Percentiles rank a stretch among this genome's conserved stretches.
Evolutionary conservation across 2,797 vertebrate genomes (phyloP).

Genomic region (Dallia pectoralis): DNA sequence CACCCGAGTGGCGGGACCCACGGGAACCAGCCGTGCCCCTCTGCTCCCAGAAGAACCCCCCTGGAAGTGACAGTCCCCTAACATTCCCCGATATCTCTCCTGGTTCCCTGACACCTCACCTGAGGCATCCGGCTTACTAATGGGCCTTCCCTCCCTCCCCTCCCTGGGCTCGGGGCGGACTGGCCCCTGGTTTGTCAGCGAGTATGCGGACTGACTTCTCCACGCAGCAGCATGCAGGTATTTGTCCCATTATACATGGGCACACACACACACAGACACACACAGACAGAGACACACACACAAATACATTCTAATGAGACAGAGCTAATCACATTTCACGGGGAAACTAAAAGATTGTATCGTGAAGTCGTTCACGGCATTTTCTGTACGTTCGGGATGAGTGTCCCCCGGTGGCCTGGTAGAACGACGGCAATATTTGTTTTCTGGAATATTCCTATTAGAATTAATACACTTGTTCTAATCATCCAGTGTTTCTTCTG

Average conservation of each 20-base stretch:
- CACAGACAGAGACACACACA: neutral
- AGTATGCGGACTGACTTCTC: neutral
- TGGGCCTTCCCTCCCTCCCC: neutral
- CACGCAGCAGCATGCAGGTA: neutral
- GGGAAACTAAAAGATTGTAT: neutral
- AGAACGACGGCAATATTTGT: neutral
- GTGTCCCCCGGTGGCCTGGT: neutral
- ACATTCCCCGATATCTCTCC: neutral
- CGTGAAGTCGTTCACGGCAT: too few species aligned
- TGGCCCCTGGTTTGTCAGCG: neutral
- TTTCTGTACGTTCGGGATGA: neutral
- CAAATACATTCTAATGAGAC: neutral
- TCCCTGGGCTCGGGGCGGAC: neutral
- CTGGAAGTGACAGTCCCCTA: neutral
- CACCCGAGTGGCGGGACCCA: neutral
- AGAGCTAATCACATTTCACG: neutral
- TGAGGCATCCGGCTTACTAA: slow-evolving; percentile 2
- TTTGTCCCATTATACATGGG: neutral
- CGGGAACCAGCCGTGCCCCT: neutral
- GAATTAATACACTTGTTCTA: slow-evolving; percentile 6
- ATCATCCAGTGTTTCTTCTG: slow-evolving; percentile 9
- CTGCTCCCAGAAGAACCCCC: neutral
- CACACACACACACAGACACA: neutral
- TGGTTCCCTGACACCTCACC: neutral
- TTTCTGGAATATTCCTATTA: neutral